These are phyloP conservation scores for Halictus ligatus DNA, from an alignment of 2,888 invertebrate species.

Conservation along the genomic window DNA sequence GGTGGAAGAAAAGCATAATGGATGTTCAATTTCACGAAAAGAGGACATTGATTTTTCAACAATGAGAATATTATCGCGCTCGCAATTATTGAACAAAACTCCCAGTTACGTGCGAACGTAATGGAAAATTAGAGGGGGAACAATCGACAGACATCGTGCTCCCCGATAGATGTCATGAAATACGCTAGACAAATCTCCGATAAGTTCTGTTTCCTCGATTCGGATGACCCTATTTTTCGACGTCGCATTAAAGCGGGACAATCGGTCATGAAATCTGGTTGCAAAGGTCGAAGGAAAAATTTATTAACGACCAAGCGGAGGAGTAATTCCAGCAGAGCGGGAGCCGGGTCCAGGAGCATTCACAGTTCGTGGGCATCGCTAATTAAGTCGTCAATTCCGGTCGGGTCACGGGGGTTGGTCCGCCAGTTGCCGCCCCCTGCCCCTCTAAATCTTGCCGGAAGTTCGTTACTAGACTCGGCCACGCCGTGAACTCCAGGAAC, in stretches of 20 bases:
- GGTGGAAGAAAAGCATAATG: too few relatives aligned
- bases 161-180: not conserved
- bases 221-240: not conserved
- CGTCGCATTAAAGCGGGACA: not conserved
- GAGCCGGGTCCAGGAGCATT: slow-evolving; percentile 34
- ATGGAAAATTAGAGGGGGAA: not conserved
- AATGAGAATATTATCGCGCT: not conserved
- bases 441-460: slow-evolving; percentile 76
- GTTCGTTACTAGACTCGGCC: slow-evolving; percentile 75
- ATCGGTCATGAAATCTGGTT: not conserved
- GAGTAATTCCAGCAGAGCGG: not conserved
- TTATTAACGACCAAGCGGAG: not conserved
- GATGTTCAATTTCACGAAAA: too few relatives aligned
- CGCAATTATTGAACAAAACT: not conserved
- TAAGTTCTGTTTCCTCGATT: not conserved
- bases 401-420: slow-evolving; percentile 34
- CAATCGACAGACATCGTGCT: not conserved
- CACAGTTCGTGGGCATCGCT: slow-evolving; percentile 67
- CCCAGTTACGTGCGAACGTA: not conserved
- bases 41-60: not conserved
- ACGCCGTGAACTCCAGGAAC: slow-evolving; percentile 73
- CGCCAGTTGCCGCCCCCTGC: slow-evolving; percentile 52
- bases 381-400: slow-evolving; percentile 76
- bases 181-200: not conserved
- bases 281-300: not conserved